Conservation (phyloP, 2,888 invertebrate genomes). For the Hemithea aestivaria region DNA sequence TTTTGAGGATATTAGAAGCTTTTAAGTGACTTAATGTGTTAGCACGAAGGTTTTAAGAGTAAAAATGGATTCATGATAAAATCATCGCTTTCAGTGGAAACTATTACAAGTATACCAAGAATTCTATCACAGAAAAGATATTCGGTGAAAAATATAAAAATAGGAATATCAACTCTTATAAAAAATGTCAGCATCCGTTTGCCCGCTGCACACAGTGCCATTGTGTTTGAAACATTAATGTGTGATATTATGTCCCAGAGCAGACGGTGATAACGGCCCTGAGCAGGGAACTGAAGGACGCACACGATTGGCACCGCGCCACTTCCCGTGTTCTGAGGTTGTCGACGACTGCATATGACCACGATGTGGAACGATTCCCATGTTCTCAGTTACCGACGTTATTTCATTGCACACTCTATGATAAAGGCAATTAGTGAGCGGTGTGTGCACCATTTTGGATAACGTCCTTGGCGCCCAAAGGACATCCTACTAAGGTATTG, state of each 20-base stretch:
- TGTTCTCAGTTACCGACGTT: neutral
- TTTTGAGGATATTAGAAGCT: constrained; percentile 12
- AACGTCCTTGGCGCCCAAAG: constrained; percentile 38
- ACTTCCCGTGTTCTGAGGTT: constrained; percentile 3
- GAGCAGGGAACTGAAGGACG: constrained; percentile 9
- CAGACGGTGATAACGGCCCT: constrained; percentile 5
- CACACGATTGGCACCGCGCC: constrained; percentile 7
- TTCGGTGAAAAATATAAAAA: too few species aligned
- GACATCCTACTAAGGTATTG: constrained; percentile 46
- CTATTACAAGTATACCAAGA: too few species aligned
- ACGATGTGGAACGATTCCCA: neutral
- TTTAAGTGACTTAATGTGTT: constrained; percentile 13
- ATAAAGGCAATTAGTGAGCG: constrained; percentile 42
- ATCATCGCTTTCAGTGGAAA: too few species aligned
- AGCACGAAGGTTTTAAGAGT: constrained; percentile 7
- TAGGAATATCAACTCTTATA: too few species aligned
- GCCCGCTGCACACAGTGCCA: too few species aligned
- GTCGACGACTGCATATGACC: neutral
- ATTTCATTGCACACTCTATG: constrained; percentile 11
- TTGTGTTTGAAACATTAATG: neutral
- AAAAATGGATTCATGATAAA: too few species aligned
- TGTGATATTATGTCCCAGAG: constrained; percentile 4
- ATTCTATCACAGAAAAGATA: too few species aligned
- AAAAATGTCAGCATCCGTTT: too few species aligned
- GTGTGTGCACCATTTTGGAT: constrained; percentile 36